A percentile compares a stretch with the other conserved stretches of the same genome.
These are phyloP conservation scores for Dysdera silvatica DNA, from an alignment of 1,140 invertebrate species.

Conservation along the genomic window DNA sequence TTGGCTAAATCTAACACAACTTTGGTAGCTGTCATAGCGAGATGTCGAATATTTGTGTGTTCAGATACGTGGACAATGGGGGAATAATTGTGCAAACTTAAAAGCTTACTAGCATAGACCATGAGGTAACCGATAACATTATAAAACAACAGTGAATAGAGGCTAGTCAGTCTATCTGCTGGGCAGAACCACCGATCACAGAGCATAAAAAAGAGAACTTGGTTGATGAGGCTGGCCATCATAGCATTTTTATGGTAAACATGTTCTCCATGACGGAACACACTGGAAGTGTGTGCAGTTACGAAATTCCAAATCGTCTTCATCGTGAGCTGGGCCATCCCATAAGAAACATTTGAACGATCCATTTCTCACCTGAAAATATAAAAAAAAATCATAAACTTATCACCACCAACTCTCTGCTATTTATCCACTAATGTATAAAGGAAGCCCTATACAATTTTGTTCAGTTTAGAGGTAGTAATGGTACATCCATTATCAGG, in stretches of 20 bases:
- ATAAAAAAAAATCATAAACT: too few relatives aligned
- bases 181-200: constrained; percentile 57
- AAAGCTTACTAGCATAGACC: constrained; percentile 51
- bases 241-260: constrained; percentile 13
- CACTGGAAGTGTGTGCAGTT: neutral
- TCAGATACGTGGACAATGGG: constrained; percentile 62
- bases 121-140: constrained; percentile 69
- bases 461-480: too few relatives aligned
- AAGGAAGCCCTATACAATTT: too few relatives aligned
- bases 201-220: constrained; percentile 62
- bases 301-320: constrained; percentile 16
- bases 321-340: constrained; percentile 9
- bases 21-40: constrained; percentile 72
- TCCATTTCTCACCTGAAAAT: too few relatives aligned
- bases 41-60: constrained; percentile 61
- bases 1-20: constrained; percentile 73
- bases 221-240: constrained; percentile 34
- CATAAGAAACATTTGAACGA: too few relatives aligned
- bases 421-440: too few relatives aligned
- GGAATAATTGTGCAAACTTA: constrained; percentile 53
- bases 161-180: constrained; percentile 55
- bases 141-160: constrained; percentile 72
- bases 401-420: too few relatives aligned
- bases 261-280: constrained; percentile 20
- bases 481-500: too few relatives aligned